These are phyloP conservation scores for Jordanella pulchra DNA, from an alignment of 2,797 vertebrate species.

Conservation along the genomic window DNA sequence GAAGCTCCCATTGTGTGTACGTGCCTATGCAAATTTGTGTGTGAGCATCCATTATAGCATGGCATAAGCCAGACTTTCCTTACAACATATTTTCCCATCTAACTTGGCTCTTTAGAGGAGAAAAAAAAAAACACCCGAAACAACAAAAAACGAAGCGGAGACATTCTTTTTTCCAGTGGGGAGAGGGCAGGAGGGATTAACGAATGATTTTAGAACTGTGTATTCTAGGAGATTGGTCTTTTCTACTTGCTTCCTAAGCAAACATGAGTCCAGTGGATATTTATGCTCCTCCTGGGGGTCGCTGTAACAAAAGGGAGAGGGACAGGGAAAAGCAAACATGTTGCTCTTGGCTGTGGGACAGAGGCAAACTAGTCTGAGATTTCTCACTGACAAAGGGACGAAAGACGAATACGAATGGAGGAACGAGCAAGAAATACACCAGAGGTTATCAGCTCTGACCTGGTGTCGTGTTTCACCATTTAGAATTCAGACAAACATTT, in stretches of 20 bases:
- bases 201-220: conserved; percentile 79
- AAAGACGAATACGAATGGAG: conserved; percentile 38
- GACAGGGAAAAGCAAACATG: conserved; percentile 77
- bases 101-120: conserved; percentile 42
- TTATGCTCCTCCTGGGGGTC: conserved; percentile 80
- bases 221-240: conserved; percentile 80
- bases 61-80: conserved; percentile 69
- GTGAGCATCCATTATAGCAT: conserved; percentile 14
- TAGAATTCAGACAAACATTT: not conserved
- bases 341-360: conserved; percentile 77
- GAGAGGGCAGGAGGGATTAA: conserved; percentile 63
- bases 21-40: conserved; percentile 14
- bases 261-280: conserved; percentile 79
- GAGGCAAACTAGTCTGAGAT: conserved; percentile 40
- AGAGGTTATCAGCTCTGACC: conserved; percentile 1
- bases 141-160: conserved; percentile 43
- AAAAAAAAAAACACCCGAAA: conserved; percentile 35
- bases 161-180: conserved; percentile 64
- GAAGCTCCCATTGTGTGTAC: conserved; percentile 27
- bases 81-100: conserved; percentile 81
- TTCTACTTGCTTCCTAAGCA: conserved; percentile 75
- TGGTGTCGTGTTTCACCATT: conserved; percentile 6
- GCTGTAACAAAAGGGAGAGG: conserved; percentile 80
- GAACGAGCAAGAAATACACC: conserved; percentile 14
- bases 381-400: conserved; percentile 48